phyloP scores from a whole-genome alignment of 2,113 vertebrate species.

The Dromiciops gliroides region DNA sequence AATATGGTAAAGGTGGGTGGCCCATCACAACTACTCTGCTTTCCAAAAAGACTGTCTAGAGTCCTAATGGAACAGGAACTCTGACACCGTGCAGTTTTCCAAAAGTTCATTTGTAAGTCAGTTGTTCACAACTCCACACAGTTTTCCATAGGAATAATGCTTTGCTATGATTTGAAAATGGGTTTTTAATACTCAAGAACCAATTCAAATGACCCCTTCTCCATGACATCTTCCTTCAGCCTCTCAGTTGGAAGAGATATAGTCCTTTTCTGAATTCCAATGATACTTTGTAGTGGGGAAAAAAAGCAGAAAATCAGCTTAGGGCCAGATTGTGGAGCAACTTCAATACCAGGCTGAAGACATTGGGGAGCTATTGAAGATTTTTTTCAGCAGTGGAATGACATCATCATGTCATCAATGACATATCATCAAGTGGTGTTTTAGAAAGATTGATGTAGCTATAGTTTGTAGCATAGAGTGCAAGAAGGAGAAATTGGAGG shows the following conservation, averaged over 20 bases:
- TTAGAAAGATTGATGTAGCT: neutral
- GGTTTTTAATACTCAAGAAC: neutral
- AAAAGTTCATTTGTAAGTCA: neutral
- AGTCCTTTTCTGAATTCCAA: neutral
- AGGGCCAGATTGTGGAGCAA: neutral
- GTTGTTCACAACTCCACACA: neutral
- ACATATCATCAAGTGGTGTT: neutral
- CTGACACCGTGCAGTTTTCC: neutral
- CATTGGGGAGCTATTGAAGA: neutral
- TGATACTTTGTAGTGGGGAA: neutral
- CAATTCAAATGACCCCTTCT: neutral
- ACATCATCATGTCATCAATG: neutral
- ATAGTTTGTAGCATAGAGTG: neutral
- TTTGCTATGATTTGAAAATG: neutral
- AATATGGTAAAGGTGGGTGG: neutral
- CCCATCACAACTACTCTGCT: neutral
- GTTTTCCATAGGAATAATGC: neutral
- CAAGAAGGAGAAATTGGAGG: neutral
- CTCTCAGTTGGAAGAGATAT: neutral
- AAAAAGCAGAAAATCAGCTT: neutral
- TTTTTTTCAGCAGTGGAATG: neutral
- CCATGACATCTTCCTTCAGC: neutral
- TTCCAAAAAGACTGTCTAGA: neutral
- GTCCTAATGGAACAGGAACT: neutral
- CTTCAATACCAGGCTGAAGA: neutral